Percentiles rank a stretch among this genome's conserved stretches.
Conservation (phyloP, 2,888 invertebrate genomes). For the Barypeithes pellucidus region DNA sequence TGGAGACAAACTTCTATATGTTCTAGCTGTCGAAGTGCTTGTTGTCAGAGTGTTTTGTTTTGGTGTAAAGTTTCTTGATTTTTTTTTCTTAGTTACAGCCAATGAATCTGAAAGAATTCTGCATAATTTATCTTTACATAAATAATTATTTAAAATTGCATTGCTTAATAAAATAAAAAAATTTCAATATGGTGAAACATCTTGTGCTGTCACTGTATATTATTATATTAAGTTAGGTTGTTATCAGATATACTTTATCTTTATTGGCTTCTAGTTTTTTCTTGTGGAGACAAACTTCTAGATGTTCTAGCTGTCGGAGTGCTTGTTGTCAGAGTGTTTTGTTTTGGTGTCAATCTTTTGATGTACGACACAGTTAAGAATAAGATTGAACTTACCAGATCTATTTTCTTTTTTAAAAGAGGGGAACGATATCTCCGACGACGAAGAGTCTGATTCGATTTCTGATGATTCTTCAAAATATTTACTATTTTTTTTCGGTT, state of each 20-base stretch:
- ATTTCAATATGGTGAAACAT: neutral
- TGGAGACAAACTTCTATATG: neutral
- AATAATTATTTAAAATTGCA: no score
- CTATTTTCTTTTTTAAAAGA: neutral
- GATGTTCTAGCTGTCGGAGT: neutral
- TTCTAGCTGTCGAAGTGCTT: neutral
- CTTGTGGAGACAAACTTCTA: slow-evolving; percentile 1
- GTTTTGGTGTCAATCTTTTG: no score
- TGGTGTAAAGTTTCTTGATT: no score
- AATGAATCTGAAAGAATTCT: no score
- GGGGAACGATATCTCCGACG: neutral
- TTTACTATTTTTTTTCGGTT: slow-evolving; percentile 1
- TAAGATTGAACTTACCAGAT: neutral
- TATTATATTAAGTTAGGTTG: neutral
- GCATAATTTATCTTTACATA: no score
- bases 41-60: no score
- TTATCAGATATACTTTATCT: neutral
- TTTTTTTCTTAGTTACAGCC: no score
- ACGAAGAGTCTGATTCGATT: neutral
- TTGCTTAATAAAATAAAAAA: no score
- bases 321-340: no score
- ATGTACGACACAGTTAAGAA: no score
- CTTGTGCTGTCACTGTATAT: no score
- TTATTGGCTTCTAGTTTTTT: neutral
- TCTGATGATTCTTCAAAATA: slow-evolving; percentile 6